These are phyloP conservation scores for Metalampra italica DNA, from an alignment of 2,888 invertebrate genomes.

Conservation along the genomic window DNA sequence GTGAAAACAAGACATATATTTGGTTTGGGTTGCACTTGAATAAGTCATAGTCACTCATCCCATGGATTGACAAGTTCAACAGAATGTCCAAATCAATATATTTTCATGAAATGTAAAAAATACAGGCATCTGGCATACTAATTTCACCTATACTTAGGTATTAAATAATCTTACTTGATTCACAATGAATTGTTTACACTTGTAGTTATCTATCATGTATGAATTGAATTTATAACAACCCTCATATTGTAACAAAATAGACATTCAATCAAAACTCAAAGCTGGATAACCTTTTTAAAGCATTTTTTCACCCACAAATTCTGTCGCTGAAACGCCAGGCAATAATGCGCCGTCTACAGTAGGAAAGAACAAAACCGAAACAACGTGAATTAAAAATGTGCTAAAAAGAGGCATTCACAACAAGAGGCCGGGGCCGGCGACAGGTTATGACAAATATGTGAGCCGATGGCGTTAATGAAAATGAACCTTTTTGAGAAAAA, in stretches of 20 bases:
- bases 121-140: background rate
- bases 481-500: conserved; percentile 62
- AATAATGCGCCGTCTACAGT: conserved; percentile 40
- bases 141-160: background rate
- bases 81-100: too few relatives aligned
- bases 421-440: conserved; percentile 43
- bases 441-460: conserved; percentile 78
- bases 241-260: background rate
- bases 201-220: background rate
- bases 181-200: conserved; percentile 1
- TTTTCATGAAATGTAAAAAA: too few relatives aligned
- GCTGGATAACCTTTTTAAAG: background rate
- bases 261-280: background rate
- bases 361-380: conserved; percentile 63
- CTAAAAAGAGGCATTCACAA: conserved; percentile 59
- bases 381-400: conserved; percentile 72
- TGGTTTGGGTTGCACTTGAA: too few relatives aligned
- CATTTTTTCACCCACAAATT: conserved; percentile 32
- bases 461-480: conserved; percentile 75
- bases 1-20: too few relatives aligned
- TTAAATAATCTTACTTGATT: too few relatives aligned
- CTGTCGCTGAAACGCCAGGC: conserved; percentile 35
- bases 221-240: conserved; percentile 1
- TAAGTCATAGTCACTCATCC: too few relatives aligned
- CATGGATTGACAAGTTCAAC: too few relatives aligned